These are phyloP conservation scores for Gorsachius goisagi DNA, from an alignment of 2,113 vertebrate genomes.

Conservation along the genomic window DNA sequence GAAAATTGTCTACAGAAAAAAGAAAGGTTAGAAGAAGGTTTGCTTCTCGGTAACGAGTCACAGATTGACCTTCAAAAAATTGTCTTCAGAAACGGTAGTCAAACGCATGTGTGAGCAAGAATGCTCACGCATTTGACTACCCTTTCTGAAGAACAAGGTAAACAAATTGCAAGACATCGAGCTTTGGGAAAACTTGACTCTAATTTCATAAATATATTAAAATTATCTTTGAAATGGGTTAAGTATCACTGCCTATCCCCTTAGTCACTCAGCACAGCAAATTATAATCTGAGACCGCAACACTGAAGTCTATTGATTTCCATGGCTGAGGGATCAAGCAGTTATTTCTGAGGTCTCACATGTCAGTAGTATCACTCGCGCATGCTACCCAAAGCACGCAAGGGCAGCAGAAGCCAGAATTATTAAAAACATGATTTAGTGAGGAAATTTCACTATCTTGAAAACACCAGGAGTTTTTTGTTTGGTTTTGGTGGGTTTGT, in stretches of 20 bases:
- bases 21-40: neutral
- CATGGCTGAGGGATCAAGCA: neutral
- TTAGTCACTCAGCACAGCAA: constrained; percentile 31
- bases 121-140: neutral
- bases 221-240: neutral
- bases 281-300: neutral
- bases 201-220: neutral
- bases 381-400: neutral
- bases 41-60: neutral
- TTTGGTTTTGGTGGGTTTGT: neutral
- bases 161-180: neutral
- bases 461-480: neutral
- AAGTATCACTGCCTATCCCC: neutral
- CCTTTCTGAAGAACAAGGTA: neutral
- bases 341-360: constrained; percentile 21
- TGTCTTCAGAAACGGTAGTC: neutral
- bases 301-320: constrained; percentile 47
- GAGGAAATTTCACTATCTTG: neutral
- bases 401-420: neutral
- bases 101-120: neutral
- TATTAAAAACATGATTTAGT: neutral
- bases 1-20: constrained; percentile 41
- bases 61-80: neutral
- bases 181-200: neutral
- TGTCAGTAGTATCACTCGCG: neutral